Evolutionary conservation across 1,140 invertebrate genomes (phyloP), one percentile per base, ranked within the genome.

Genomic region (Papilio polyxenes): DNA sequence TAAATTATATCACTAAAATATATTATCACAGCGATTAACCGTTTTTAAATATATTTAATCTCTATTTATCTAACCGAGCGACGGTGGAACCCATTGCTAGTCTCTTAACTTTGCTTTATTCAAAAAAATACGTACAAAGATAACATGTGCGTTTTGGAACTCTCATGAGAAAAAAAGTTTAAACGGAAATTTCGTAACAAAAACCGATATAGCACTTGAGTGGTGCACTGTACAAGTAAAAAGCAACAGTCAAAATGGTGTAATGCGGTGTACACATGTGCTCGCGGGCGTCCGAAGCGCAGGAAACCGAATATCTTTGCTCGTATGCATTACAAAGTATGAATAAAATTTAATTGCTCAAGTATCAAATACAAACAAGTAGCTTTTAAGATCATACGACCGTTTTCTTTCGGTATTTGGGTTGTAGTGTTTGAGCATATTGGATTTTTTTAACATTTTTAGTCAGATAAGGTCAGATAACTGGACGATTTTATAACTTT

Each of bases 211-310:
- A 75, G 15, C 13, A 77, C 75, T 77, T 53, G 17, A 37, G 44
- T 49, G 20, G 23, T 49, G 75, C n/a, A 77, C 82, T 81, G 79
- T 83, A 83, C 75, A 51, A 56, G 81, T 83, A 83, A 83, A 37
- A 81, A 81, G 79, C 72, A 75, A 81, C 79, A 83, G 69, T 81
- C 59, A 84, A 86, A 83, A 84, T 81, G 79, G 82, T 86, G 82
- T 86, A 86, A 86, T 85, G 82, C 84, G 84, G 83, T 86, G 78
- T 83, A 80, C 85, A 86, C 85, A 86, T 86, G 86, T 82, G 82
- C 80, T 56, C 69, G 82, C 82, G 83, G 84, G 81, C 82, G 77
- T 84, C 51, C 81, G 75, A 75, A 75, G 82, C 82, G 48, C 86
- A 87, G 84, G 86, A 87, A 85, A 81, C 82, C 65, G 80, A 77